A percentile compares a stretch with the other conserved stretches of the same genome.
phyloP scores from a whole-genome alignment of 2,113 vertebrate species.

The Neotoma lepida region DNA sequence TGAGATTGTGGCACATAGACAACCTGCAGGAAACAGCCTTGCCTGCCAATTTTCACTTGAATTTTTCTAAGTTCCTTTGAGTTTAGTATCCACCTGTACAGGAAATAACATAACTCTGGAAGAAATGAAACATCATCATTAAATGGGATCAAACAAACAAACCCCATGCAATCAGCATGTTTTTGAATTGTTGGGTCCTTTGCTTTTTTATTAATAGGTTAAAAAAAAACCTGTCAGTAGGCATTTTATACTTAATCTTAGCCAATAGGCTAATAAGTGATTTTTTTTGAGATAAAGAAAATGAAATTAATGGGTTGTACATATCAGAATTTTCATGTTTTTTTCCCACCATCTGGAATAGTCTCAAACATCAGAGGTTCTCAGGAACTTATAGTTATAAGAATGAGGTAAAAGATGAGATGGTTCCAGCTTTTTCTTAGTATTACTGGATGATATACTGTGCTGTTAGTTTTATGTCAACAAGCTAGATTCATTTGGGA shows the following conservation, averaged over 20 bases:
- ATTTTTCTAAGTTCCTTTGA: background rate
- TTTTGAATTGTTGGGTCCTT: background rate
- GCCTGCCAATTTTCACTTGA: background rate
- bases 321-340: background rate
- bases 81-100: background rate
- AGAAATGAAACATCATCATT: background rate
- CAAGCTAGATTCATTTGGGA: background rate
- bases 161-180: background rate
- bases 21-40: background rate
- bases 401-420: conserved; percentile 1
- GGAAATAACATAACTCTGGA: background rate
- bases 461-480: background rate
- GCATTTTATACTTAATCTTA: background rate
- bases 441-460: background rate
- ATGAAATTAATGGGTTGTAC: background rate
- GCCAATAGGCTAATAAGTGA: background rate
- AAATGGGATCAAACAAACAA: background rate
- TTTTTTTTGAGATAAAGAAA: background rate
- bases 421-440: conserved; percentile 1
- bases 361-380: background rate
- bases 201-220: conserved; percentile 1
- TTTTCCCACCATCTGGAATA: background rate
- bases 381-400: background rate
- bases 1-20: background rate
- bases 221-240: background rate